These are phyloP conservation scores for Manis javanica DNA, from an alignment of 2,797 vertebrate genomes.

Conservation along the genomic window DNA sequence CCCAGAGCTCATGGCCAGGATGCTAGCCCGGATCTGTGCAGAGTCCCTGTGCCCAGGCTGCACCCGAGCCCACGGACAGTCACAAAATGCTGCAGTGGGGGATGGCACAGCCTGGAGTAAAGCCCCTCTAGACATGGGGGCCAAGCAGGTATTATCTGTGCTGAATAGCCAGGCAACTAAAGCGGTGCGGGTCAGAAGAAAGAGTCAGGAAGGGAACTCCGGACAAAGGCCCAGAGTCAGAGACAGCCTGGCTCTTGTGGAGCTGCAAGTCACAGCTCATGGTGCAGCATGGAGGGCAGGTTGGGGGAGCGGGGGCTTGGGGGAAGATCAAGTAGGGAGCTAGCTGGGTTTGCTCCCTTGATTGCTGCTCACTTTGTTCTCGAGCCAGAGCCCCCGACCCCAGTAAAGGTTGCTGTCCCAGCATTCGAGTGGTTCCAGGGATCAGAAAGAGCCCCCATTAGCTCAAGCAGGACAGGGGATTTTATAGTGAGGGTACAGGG, in stretches of 20 bases:
- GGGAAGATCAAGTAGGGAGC: not conserved
- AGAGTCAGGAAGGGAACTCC: not conserved
- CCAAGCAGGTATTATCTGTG: not conserved
- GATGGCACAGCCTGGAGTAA: not conserved
- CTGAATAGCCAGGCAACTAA: not conserved
- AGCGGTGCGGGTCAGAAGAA: not conserved
- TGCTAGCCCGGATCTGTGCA: fast-evolving
- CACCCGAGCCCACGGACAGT: fast-evolving
- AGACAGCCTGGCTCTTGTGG: not conserved
- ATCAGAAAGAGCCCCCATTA: not conserved
- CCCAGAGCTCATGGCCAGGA: not conserved
- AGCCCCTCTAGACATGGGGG: not conserved
- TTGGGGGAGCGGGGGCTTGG: not conserved
- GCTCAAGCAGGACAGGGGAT: not conserved
- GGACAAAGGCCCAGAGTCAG: not conserved
- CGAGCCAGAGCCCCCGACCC: not conserved
- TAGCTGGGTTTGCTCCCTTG: not conserved
- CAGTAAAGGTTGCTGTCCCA: not conserved
- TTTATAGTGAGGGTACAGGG: too few species aligned
- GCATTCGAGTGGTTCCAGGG: too few species aligned
- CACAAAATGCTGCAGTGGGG: fast-evolving
- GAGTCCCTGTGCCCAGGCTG: not conserved
- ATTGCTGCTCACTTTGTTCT: not conserved
- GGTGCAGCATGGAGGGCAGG: not conserved
- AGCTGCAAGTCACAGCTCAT: not conserved